Percentiles rank a stretch among this genome's conserved stretches.
Evolutionary conservation across 2,888 invertebrate genomes (phyloP).

Genomic region (Bombylius discolor): DNA sequence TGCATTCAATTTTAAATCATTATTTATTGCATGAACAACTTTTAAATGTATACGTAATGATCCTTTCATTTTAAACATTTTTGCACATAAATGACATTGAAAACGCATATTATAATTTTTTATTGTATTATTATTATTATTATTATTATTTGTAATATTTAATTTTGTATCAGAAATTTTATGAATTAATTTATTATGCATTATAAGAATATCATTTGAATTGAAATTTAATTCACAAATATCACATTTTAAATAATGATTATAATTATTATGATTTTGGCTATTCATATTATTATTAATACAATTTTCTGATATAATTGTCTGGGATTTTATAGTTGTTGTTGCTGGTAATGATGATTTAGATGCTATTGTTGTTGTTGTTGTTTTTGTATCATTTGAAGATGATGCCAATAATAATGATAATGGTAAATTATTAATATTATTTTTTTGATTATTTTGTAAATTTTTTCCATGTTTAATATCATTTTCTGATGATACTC

Average conservation of each 20-base stretch:
- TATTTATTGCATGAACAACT: conserved; percentile 49
- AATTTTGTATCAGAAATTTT: conserved; percentile 1
- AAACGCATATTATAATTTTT: conserved; percentile 31
- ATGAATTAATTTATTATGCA: conserved; percentile 64
- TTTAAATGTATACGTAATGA: conserved; percentile 69
- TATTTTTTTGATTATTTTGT: too few species aligned
- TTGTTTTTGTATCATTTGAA: not conserved
- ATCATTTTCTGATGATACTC: too few species aligned
- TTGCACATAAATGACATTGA: conserved; percentile 64
- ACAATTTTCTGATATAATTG: conserved; percentile 13
- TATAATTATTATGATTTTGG: not conserved
- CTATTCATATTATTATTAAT: not conserved
- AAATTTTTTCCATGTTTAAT: too few species aligned
- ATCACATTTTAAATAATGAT: conserved; percentile 38
- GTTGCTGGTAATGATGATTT: conserved; percentile 5
- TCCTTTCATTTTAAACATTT: conserved; percentile 69
- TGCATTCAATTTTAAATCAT: not conserved
- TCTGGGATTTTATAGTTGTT: conserved; percentile 30
- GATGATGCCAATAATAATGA: not conserved
- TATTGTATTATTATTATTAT: conserved; percentile 25
- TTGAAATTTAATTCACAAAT: conserved; percentile 61
- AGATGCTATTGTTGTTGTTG: conserved; percentile 8
- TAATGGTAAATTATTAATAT: too few species aligned
- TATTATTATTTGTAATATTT: conserved; percentile 2
- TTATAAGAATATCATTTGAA: conserved; percentile 52